Percentiles rank a stretch among this genome's conserved stretches.
Conservation (phyloP, 2,888 invertebrate genomes). For the Rotaria macrura region DNA sequence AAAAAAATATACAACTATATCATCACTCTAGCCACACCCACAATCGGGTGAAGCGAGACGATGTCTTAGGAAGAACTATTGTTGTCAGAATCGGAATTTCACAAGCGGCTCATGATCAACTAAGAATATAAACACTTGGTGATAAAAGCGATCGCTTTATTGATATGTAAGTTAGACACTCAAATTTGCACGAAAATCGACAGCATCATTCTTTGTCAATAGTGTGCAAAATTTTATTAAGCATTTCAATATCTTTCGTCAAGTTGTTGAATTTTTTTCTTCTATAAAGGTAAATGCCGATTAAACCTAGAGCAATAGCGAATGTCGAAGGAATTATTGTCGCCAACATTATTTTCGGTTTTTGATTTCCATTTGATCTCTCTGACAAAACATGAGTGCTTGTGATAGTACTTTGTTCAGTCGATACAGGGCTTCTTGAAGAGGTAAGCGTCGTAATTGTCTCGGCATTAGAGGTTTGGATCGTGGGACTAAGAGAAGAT, state of each 20-base stretch:
- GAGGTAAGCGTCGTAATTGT: background rate
- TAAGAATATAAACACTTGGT: too few species aligned
- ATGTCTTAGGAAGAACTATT: too few species aligned
- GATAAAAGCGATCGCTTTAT: too few species aligned
- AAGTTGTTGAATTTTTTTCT: background rate
- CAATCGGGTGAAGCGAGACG: too few species aligned
- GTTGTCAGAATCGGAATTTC: too few species aligned
- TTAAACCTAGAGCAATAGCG: background rate
- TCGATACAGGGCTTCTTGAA: background rate
- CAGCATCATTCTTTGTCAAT: background rate
- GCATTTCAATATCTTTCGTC: background rate
- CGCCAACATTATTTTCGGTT: background rate
- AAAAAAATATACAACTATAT: too few species aligned
- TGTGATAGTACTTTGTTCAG: background rate
- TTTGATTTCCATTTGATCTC: background rate
- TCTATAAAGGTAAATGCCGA: background rate
- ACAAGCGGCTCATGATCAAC: too few species aligned
- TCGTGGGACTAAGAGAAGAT: background rate
- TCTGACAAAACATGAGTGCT: background rate
- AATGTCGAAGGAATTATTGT: background rate
- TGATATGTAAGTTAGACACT: too few species aligned
- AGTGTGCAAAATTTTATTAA: background rate
- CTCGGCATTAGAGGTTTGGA: background rate
- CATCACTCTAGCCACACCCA: too few species aligned
- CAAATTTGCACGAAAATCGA: too few species aligned